phyloP scores from a whole-genome alignment of 2,888 invertebrate species.

The Pristionchus arcanus region DNA sequence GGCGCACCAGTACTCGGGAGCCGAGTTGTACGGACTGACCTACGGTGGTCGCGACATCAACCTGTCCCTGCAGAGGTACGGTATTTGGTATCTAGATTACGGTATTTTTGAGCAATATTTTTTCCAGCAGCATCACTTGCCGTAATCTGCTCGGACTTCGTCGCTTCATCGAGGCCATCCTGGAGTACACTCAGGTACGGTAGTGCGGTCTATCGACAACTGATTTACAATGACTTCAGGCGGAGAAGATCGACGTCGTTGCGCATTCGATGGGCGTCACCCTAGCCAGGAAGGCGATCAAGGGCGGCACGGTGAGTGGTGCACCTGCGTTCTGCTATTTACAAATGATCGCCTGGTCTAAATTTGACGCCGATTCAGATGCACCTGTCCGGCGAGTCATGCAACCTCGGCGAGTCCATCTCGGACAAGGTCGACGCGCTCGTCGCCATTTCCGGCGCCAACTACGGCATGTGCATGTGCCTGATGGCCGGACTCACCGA shows the following conservation, averaged over 20 bases:
- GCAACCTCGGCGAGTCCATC: slow-evolving; percentile 34
- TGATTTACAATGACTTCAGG: background rate
- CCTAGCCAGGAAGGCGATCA: slow-evolving; percentile 63
- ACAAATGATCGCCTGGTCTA: background rate
- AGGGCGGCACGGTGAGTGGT: slow-evolving; percentile 64
- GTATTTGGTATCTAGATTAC: background rate
- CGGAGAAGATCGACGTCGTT: slow-evolving; percentile 62
- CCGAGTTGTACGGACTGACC: slow-evolving; percentile 75
- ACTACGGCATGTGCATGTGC: slow-evolving; percentile 73
- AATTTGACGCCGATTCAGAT: slow-evolving; percentile 1
- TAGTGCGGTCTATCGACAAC: background rate
- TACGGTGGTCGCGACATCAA: slow-evolving; percentile 69
- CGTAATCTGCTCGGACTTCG: slow-evolving; percentile 58
- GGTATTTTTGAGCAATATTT: background rate
- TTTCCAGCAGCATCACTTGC: slow-evolving; percentile 55
- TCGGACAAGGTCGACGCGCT: slow-evolving; percentile 61
- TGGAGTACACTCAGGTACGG: slow-evolving; percentile 65
- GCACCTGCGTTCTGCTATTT: background rate
- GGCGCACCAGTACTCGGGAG: slow-evolving; percentile 65
- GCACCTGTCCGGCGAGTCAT: background rate
- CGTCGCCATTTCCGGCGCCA: slow-evolving; percentile 67
- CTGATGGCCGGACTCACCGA: slow-evolving; percentile 15
- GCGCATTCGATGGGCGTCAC: slow-evolving; percentile 73
- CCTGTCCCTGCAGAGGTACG: slow-evolving; percentile 62
- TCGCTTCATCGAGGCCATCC: slow-evolving; percentile 65